Evolutionary conservation across 2,888 invertebrate species (phyloP), one percentile per base, ranked within the genome.

Genomic region (Drosophila pullipes): DNA sequence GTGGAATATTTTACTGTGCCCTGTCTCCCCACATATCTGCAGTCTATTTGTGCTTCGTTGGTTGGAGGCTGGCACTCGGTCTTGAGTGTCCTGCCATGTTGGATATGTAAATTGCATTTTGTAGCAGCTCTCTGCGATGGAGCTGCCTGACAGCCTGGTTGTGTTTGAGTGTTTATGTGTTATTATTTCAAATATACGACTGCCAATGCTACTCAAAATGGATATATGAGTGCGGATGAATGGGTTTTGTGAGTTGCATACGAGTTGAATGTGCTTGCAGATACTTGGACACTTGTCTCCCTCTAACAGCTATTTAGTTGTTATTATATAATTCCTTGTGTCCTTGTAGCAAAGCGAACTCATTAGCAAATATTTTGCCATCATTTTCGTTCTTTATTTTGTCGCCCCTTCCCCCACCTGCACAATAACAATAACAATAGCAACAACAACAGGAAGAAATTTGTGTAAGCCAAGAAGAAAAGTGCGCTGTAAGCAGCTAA

Each of bases 131-230:
- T 54, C 28, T 41, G 47, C 68, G 69, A 76, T 80, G 74, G 44
- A 77, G 62, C 63, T 78, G 74, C 68, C 76, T 80, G 76, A 80
- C 90, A 75, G 75, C 74, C 69, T 69, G 35, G 10, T 1, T 11
- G 10, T 44, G 44, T 22, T 30, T 57, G 55, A 35, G 54, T 54
- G 54, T 35, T 70, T 78, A 67, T 65, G 50, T 76, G 81, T 79
- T 87, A 79, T 87, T 83, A 88, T 83, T 85, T 85, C 83, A 85
- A 79, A 88, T 81, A 79, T 74, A 75, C 83, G 72, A 78, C 49
- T 74, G 33, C 35, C 49, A 70, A 62, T 66, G 49, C 54, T 41
- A 28, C 18, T 49, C 39, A 33, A 55, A 41, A 35, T 44, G 33
- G 41, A 22, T 22, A 22, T 25, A 58, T 39, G 31, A 37, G 47